Conservation (phyloP, 1,140 invertebrate species). For the Bicyclus anynana region DNA sequence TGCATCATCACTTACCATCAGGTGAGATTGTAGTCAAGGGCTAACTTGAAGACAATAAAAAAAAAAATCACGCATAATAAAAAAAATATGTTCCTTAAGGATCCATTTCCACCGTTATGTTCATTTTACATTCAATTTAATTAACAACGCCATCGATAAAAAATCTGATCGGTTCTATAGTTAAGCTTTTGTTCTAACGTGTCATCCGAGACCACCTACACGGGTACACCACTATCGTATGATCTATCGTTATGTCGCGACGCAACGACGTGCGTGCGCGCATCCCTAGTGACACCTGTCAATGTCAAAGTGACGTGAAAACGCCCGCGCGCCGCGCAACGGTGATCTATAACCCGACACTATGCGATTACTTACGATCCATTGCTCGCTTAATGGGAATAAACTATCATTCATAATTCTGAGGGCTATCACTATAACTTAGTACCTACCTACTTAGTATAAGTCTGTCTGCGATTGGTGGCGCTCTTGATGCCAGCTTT, state of each 20-base stretch:
- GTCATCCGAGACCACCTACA: slow-evolving; percentile 51
- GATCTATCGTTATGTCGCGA: slow-evolving; percentile 57
- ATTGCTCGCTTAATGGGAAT: not conserved
- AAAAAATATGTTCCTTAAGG: too few species aligned
- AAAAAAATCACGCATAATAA: slow-evolving; percentile 14
- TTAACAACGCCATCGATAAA: slow-evolving; percentile 32
- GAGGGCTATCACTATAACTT: too few species aligned
- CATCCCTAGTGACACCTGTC: slow-evolving; percentile 69
- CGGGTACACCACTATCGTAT: slow-evolving; percentile 61
- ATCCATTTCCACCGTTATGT: slow-evolving; percentile 17
- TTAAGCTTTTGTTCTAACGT: slow-evolving; percentile 38
- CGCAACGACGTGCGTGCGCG: slow-evolving; percentile 58
- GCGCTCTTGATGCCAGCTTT: too few species aligned
- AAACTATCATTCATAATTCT: not conserved
- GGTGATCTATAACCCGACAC: slow-evolving; percentile 21
- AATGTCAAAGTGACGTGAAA: slow-evolving; percentile 59
- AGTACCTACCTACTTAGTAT: too few species aligned
- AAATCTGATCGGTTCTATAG: slow-evolving; percentile 35
- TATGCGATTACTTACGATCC: slow-evolving; percentile 9
- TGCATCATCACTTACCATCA: too few species aligned
- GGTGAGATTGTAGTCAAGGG: too few species aligned
- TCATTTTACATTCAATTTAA: slow-evolving; percentile 35
- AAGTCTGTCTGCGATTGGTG: too few species aligned
- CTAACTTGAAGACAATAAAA: too few species aligned
- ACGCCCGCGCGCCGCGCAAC: slow-evolving; percentile 45